Base-by-base conservation (phyloP, 2,113 vertebrate genomes). In the Megaleporinus macrocephalus region DNA sequence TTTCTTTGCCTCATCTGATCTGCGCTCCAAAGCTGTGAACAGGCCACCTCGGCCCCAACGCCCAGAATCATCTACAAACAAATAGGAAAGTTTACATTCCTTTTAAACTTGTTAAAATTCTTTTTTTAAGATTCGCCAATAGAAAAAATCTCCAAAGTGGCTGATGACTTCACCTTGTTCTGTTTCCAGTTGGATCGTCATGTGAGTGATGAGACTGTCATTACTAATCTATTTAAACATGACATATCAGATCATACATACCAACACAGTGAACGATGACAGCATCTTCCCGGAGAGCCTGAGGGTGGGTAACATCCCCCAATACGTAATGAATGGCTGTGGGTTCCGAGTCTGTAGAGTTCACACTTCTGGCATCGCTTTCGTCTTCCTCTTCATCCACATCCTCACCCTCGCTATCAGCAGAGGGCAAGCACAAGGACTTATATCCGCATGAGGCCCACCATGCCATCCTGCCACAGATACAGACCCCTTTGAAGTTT, bases 241-340 rank as follows among this genome's bases (percentile, higher is more conserved):
- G 5, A 14, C 44, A 53, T 71, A 44, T 65, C 30, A 74, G 33
- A 61, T 27, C 22, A 26, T 12, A 36, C 93, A 0, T 91, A 98
- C 97, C 97, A 76, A 97, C 89, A 57, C 97, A 98, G 89, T 99
- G 97, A 76, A 98, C 94, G 4, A 98, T 93, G 88, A 99, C 87
- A 41, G 93, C 95, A 14, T 97, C 94, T 84, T 94, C 96, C 12
- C 74, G 85, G 11, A 91, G 91, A 0, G 95, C 89, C 66, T 94
- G 92, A 1, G 97, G 97, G 76, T 95, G 95, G 65, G 97, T 98
- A 41, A 98, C 97, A 27, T 99, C 97, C 36, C 97, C 97, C 36
- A 96, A 90, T 11, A 98, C 83, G 0, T 98, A 99, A 63, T 86
- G 87, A 84, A 99, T 95, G 76, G 83, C 90, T 0, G 78, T 90